A percentile compares a stretch with the other conserved stretches of the same genome.
These are phyloP conservation scores for Trachymyrmex cornetzi DNA, from an alignment of 1,140 invertebrate genomes.

Conservation along the genomic window DNA sequence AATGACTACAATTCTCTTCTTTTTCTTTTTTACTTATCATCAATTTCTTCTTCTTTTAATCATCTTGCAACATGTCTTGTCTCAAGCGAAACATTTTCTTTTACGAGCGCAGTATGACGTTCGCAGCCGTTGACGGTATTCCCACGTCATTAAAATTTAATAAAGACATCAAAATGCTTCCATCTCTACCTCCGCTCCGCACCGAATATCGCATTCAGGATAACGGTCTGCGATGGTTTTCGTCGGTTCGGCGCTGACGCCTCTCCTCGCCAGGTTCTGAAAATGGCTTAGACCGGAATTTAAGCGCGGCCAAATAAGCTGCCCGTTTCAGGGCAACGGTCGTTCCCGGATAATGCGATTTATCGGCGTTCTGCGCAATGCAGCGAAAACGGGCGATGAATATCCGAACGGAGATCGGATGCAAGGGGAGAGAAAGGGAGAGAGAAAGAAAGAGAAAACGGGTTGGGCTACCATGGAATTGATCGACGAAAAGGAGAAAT, in stretches of 20 bases:
- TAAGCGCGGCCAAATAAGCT: conserved; percentile 68
- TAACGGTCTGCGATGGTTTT: conserved; percentile 48
- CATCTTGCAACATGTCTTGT: not conserved
- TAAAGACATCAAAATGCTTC: conserved; percentile 50
- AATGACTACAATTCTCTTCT: not conserved
- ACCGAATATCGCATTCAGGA: conserved; percentile 43
- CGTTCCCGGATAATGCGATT: conserved; percentile 71
- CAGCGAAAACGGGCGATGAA: conserved; percentile 73
- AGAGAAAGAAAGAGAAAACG: not conserved
- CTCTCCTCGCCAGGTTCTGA: conserved; percentile 7
- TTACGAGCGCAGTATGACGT: conserved; percentile 22
- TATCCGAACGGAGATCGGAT: conserved; percentile 52
- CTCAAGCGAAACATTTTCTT: conserved; percentile 39
- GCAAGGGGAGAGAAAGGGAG: not conserved
- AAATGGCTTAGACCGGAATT: conserved; percentile 64
- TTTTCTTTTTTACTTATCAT: not conserved
- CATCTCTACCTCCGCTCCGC: not conserved
- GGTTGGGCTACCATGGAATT: conserved; percentile 11
- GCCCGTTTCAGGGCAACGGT: conserved; percentile 22
- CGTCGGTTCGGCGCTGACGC: conserved; percentile 1
- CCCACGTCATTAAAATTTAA: conserved; percentile 68
- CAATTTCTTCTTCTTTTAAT: not conserved
- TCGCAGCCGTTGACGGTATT: conserved; percentile 26
- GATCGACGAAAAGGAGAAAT: conserved; percentile 60
- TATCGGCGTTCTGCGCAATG: conserved; percentile 74